Conservation (phyloP, 2,888 invertebrate genomes). For the Nemotelus nigrinus region DNA sequence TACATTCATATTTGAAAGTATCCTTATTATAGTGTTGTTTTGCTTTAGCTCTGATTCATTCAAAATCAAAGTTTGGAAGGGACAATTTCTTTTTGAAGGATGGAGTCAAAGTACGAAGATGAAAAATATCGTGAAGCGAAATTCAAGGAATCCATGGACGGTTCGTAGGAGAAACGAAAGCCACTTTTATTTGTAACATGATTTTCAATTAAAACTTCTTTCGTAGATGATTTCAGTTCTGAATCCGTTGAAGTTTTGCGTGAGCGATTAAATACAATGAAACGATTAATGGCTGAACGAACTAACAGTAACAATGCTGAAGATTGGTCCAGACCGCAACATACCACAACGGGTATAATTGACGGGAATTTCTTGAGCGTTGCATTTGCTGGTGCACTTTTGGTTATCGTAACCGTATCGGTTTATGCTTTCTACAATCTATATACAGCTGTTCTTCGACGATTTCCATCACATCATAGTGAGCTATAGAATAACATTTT, state of each 20-base stretch:
- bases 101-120: constrained; percentile 31
- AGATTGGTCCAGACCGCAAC: constrained; percentile 61
- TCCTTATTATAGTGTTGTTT: no score
- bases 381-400: constrained; percentile 66
- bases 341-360: constrained; percentile 71
- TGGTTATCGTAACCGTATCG: constrained; percentile 83
- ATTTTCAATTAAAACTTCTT: neutral
- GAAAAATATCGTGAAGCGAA: constrained; percentile 13
- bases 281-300: constrained; percentile 78
- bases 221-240: constrained; percentile 62
- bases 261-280: constrained; percentile 79
- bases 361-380: constrained; percentile 85
- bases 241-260: constrained; percentile 86
- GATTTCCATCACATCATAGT: constrained; percentile 82
- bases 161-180: neutral
- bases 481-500: constrained; percentile 72
- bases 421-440: constrained; percentile 87
- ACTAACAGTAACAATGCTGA: constrained; percentile 62
- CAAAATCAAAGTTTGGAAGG: no score
- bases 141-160: constrained; percentile 19
- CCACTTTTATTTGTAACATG: neutral
- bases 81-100: neutral
- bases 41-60: no score
- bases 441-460: constrained; percentile 81
- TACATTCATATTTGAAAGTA: no score